Evolutionary conservation across 2,113 vertebrate genomes (phyloP).

Genomic region (Fregata magnificens): DNA sequence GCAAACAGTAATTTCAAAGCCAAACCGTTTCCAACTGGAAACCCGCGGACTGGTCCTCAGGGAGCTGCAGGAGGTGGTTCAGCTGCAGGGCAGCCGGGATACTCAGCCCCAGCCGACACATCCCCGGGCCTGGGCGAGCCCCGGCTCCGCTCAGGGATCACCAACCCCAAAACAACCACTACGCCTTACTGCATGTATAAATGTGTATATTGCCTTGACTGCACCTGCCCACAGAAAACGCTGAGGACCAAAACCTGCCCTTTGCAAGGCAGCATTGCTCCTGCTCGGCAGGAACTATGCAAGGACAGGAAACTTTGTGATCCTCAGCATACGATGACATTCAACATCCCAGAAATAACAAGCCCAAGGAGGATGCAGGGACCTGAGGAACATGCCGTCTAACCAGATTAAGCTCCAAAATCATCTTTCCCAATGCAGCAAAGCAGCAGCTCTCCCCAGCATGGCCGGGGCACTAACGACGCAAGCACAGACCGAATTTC

Average conservation of each 20-base stretch:
- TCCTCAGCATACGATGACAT: too few species aligned
- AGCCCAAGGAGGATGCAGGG: not conserved
- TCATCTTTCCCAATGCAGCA: not conserved
- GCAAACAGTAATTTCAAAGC: not conserved
- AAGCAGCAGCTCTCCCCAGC: not conserved
- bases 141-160: not conserved
- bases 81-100: not conserved
- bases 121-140: not conserved
- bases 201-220: not conserved
- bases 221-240: fast-evolving
- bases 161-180: not conserved
- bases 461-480: fast-evolving
- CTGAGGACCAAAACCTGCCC: fast-evolving
- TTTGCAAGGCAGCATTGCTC: not conserved
- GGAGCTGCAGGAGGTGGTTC: not conserved
- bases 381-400: fast-evolving
- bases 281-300: fast-evolving
- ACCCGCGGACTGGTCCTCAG: not conserved
- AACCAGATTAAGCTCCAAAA: not conserved
- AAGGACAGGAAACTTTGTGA: not conserved
- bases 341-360: not conserved
- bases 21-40: not conserved
- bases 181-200: fast-evolving
- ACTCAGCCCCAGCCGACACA: not conserved
- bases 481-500: not conserved